These are phyloP conservation scores for Baronia brevicornis DNA, from an alignment of 2,888 invertebrate species.

Conservation along the genomic window DNA sequence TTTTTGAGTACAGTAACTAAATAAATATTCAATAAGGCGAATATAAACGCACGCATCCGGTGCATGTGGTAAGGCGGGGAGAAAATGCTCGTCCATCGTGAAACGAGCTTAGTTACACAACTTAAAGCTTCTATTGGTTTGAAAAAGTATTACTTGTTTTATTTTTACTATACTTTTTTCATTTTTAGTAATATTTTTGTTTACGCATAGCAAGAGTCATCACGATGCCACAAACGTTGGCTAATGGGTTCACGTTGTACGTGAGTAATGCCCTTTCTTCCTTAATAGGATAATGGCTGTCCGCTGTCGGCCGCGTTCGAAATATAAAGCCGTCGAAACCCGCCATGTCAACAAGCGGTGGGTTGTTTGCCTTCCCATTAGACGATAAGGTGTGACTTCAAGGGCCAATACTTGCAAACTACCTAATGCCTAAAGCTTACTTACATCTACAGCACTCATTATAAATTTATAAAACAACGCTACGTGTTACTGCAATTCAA, in stretches of 20 bases:
- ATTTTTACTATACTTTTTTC: no score
- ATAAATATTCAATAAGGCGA: constrained; percentile 18
- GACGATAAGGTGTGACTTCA: constrained; percentile 42
- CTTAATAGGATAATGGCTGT: constrained; percentile 68
- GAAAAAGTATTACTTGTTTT: constrained; percentile 6
- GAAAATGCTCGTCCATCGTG: constrained; percentile 16
- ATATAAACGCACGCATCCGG: constrained; percentile 21
- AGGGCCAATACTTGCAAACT: constrained; percentile 23
- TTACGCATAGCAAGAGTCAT: constrained; percentile 12
- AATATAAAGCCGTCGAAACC: constrained; percentile 66
- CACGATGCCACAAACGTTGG: constrained; percentile 24
- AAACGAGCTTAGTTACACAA: constrained; percentile 8
- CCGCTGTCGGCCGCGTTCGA: constrained; percentile 42
- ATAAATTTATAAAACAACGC: background rate
- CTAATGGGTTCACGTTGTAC: constrained; percentile 60
- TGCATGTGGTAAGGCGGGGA: constrained; percentile 25
- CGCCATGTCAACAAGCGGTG: constrained; percentile 57
- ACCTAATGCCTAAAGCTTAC: constrained; percentile 8
- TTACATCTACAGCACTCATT: constrained; percentile 5
- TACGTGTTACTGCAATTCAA: background rate
- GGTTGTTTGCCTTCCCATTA: constrained; percentile 62
- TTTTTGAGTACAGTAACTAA: constrained; percentile 29
- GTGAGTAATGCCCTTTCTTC: constrained; percentile 65
- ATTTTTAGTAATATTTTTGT: no score
- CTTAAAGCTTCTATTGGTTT: constrained; percentile 3